Conservation (phyloP, 2,888 invertebrate genomes). For the Axea sp. region DNA sequence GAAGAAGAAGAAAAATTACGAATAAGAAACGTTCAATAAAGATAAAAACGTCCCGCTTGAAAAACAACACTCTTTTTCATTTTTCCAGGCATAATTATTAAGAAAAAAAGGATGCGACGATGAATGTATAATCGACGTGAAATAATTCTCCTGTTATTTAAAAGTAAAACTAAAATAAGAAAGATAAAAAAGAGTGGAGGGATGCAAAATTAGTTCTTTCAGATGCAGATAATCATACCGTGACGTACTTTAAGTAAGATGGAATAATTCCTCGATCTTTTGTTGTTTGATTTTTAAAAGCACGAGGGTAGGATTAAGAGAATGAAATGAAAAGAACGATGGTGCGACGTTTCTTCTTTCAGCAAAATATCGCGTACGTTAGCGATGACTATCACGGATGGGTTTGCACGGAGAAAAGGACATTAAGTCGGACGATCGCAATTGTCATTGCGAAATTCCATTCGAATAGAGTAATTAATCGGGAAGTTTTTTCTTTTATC, state of each 20-base stretch:
- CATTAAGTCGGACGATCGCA: constrained; percentile 41
- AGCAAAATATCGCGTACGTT: constrained; percentile 43
- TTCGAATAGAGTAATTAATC: constrained; percentile 47
- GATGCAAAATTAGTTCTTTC: constrained; percentile 49
- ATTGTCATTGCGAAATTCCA: constrained; percentile 35
- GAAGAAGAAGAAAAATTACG: too few species aligned
- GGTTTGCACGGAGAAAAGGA: constrained; percentile 43
- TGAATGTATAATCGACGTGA: constrained; percentile 16
- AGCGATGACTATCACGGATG: constrained; percentile 36
- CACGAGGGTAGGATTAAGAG: constrained; percentile 39
- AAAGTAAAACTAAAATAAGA: constrained; percentile 28
- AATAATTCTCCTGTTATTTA: constrained; percentile 26
- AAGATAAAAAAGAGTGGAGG: not conserved
- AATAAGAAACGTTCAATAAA: too few species aligned
- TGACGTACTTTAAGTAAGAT: constrained; percentile 32
- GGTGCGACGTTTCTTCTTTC: constrained; percentile 23
- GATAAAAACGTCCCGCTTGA: not conserved
- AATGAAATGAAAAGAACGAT: constrained; percentile 55
- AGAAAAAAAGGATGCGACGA: not conserved
- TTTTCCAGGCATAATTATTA: constrained; percentile 5
- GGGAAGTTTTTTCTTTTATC: constrained; percentile 7
- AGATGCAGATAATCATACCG: constrained; percentile 46
- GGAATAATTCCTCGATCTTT: constrained; percentile 54
- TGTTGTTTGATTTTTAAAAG: constrained; percentile 54
- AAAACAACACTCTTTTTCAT: constrained; percentile 7